A percentile compares a stretch with the other conserved stretches of the same genome.
These are phyloP conservation scores for Sebastes hopkinsi DNA, from an alignment of 2,797 vertebrate genomes.

Conservation along the genomic window DNA sequence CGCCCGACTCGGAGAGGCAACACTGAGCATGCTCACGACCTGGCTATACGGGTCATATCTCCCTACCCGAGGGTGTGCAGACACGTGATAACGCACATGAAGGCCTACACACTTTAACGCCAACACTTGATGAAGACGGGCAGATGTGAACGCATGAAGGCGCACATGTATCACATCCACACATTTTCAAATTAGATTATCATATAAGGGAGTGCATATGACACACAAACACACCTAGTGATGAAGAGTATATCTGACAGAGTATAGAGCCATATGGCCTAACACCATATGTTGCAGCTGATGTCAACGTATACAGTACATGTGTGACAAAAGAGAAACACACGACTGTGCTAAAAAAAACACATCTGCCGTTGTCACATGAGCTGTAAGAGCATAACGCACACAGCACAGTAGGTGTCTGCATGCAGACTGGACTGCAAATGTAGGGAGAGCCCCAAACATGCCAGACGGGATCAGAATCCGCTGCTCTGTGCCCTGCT, in stretches of 20 bases:
- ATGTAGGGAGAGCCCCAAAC: slow-evolving; percentile 48
- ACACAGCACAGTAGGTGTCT: slow-evolving; percentile 28
- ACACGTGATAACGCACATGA: slow-evolving; percentile 8
- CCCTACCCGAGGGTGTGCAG: slow-evolving; percentile 12
- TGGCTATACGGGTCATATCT: slow-evolving; percentile 39
- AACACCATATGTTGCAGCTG: slow-evolving; percentile 15
- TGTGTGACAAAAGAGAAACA: slow-evolving; percentile 1
- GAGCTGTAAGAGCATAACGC: neutral
- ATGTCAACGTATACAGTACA: neutral
- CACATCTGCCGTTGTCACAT: slow-evolving; percentile 26
- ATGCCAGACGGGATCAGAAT: slow-evolving; percentile 62
- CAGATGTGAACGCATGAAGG: slow-evolving; percentile 17
- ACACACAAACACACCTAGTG: neutral
- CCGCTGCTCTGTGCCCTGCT: slow-evolving; percentile 1
- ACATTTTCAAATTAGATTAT: slow-evolving; percentile 46
- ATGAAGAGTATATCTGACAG: slow-evolving; percentile 24
- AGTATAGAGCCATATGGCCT: slow-evolving; percentile 22
- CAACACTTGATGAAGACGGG: neutral
- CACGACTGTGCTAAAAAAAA: slow-evolving; percentile 18
- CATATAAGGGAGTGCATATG: neutral
- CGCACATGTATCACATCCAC: slow-evolving; percentile 5
- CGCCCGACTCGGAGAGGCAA: neutral
- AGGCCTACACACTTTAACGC: neutral
- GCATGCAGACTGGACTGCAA: slow-evolving; percentile 20
- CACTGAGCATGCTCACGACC: slow-evolving; percentile 31